Evolutionary conservation across 2,113 vertebrate genomes (phyloP).

Genomic region (Stegastes partitus): DNA sequence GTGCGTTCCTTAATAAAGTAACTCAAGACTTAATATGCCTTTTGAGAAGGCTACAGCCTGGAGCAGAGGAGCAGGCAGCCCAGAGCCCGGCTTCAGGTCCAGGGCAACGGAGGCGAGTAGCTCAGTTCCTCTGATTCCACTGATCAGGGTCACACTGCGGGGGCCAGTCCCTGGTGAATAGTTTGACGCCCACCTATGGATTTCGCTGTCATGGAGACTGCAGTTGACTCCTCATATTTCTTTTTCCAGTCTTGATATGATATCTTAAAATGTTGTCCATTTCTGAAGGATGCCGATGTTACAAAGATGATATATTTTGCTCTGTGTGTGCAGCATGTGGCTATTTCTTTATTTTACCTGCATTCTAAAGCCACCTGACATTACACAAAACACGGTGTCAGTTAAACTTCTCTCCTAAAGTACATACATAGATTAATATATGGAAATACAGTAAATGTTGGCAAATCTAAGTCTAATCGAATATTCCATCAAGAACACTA

Average conservation of each 20-base stretch:
- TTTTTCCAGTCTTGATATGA: constrained; percentile 24
- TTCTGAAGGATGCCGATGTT: constrained; percentile 9
- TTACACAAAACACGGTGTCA: background rate
- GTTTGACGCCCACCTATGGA: constrained; percentile 56
- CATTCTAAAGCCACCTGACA: background rate
- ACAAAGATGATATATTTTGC: background rate
- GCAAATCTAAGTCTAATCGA: background rate
- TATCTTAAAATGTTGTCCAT: constrained; percentile 33
- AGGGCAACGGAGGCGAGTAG: constrained; percentile 32
- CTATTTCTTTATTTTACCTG: background rate
- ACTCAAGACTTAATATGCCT: constrained; percentile 45
- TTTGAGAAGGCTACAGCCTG: constrained; percentile 37
- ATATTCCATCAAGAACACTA: background rate
- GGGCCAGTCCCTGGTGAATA: constrained; percentile 49
- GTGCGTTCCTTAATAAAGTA: constrained; percentile 47
- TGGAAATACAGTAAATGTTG: background rate
- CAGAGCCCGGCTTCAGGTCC: constrained; percentile 39
- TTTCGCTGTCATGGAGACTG: constrained; percentile 72
- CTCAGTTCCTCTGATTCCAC: constrained; percentile 39
- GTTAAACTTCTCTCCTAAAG: background rate
- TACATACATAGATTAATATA: background rate
- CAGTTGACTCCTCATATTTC: constrained; percentile 51
- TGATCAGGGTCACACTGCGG: constrained; percentile 66
- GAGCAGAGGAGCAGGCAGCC: constrained; percentile 23
- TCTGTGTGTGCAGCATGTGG: background rate